A percentile compares a stretch with the other conserved stretches of the same genome.
These are phyloP conservation scores for Anguilla rostrata DNA, from an alignment of 2,113 vertebrate genomes.

Conservation along the genomic window DNA sequence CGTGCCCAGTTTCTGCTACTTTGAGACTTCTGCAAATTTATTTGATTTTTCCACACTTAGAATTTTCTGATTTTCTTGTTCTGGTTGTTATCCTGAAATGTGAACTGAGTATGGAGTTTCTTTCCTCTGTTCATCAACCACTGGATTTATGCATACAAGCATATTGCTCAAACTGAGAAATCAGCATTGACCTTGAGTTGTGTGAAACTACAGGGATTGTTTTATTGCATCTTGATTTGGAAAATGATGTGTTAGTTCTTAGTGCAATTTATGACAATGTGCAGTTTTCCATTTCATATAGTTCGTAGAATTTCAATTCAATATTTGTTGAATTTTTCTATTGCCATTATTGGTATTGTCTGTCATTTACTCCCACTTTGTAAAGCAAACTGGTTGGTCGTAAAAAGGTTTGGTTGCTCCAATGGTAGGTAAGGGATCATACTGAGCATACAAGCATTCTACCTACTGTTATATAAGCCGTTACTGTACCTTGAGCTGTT, in stretches of 20 bases:
- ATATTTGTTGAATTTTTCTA: background rate
- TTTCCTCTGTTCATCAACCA: background rate
- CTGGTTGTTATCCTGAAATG: no score
- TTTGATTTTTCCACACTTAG: no score
- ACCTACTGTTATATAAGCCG: background rate
- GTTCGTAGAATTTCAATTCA: no score
- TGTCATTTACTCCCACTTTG: background rate
- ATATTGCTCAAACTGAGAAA: background rate
- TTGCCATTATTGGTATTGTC: background rate
- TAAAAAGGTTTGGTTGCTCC: background rate
- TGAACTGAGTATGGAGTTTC: no score
- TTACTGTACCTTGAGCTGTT: no score
- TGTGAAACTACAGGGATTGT: background rate
- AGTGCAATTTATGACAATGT: background rate
- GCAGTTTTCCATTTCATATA: background rate
- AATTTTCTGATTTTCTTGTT: no score
- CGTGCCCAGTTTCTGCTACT: no score
- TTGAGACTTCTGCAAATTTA: no score
- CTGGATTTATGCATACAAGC: background rate
- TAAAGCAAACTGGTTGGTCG: background rate
- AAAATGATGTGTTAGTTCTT: background rate
- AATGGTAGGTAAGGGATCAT: background rate
- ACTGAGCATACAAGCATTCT: background rate
- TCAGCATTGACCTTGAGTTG: background rate
- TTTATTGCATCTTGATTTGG: background rate